Base-by-base conservation (phyloP, 2,113 vertebrate genomes). In the Amphiprion percula region DNA sequence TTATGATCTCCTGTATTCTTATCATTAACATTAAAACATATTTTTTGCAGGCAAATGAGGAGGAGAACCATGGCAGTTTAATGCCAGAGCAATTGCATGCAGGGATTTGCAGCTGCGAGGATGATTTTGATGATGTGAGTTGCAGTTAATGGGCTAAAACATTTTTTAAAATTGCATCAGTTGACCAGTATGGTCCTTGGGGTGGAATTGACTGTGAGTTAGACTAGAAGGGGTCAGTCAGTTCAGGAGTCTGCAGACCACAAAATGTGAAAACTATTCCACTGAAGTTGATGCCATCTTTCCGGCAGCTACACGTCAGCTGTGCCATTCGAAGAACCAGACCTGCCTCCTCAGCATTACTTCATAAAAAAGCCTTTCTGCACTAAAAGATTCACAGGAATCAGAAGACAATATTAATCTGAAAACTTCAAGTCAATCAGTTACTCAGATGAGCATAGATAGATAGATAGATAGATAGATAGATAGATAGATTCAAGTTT, bases 241-340 rank as follows among this genome's bases (percentile, higher is more conserved):
- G 80, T 88, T 80, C 70, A 75, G 17, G 28, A 61, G 63, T 23
- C 23, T 33, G 14, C 41, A 26, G 26, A 82, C 61, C 47, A 30
- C 67, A 84, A 62, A 79, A 47, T 56, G 21, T 19, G 39, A 54
- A 41, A 78, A 70, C 10, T 1, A 10, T 70, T 82, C 59, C 26
- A 47, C 47, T 61, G 17, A 61, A 54, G 53, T 3, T 59, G 53
- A 75, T 68, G 82, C 64, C 44, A 87, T 85, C 17, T 87, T 89
- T 90, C 90, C 85, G 68, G 68, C 65, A 68, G 58, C 50, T 82
- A 23, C 76, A 79, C 19, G 21, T 69, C 53, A 72, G 78, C 49
- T 55, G 52, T 77, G 76, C 68, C 83, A 84, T 52, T 74, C 74
- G 68, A 24, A 49, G 46, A 55, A 68, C 58, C 59, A 82, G 55